These are phyloP conservation scores for Myrmecobius fasciatus DNA, from an alignment of 2,113 vertebrate species.

Conservation along the genomic window DNA sequence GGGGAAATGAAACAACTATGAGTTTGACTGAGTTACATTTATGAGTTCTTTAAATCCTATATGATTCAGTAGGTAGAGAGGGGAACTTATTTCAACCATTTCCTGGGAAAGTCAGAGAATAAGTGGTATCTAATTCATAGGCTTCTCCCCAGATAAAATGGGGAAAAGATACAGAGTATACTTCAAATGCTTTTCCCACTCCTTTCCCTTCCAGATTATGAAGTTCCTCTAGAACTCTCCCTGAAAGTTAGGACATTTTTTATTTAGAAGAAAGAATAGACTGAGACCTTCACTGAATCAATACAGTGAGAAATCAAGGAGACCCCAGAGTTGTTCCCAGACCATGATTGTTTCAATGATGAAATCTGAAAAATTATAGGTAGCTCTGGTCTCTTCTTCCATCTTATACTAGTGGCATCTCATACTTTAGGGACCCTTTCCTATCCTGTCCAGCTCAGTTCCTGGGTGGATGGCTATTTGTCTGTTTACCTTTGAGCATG, in stretches of 20 bases:
- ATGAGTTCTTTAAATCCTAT: not conserved
- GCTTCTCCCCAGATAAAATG: not conserved
- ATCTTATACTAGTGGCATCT: not conserved
- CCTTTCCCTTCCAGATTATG: not conserved
- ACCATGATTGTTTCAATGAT: not conserved
- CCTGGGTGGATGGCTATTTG: slow-evolving; percentile 25
- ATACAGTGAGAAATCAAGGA: not conserved
- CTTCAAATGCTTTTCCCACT: not conserved
- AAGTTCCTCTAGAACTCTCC: not conserved
- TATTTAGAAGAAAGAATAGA: not conserved
- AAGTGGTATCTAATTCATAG: not conserved
- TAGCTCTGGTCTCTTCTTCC: not conserved
- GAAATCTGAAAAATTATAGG: not conserved
- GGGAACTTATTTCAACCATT: not conserved
- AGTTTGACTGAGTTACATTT: not conserved
- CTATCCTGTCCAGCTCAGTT: not conserved
- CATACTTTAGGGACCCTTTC: not conserved
- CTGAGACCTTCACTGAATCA: not conserved
- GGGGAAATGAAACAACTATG: not conserved
- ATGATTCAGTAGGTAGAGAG: not conserved
- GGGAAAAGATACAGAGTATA: not conserved
- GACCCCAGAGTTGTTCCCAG: not conserved
- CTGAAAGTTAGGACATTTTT: not conserved
- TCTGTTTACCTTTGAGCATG: slow-evolving; percentile 67
- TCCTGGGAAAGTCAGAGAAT: not conserved